These are phyloP conservation scores for Naso thynnoides DNA, from an alignment of 2,797 vertebrate genomes.

Conservation along the genomic window DNA sequence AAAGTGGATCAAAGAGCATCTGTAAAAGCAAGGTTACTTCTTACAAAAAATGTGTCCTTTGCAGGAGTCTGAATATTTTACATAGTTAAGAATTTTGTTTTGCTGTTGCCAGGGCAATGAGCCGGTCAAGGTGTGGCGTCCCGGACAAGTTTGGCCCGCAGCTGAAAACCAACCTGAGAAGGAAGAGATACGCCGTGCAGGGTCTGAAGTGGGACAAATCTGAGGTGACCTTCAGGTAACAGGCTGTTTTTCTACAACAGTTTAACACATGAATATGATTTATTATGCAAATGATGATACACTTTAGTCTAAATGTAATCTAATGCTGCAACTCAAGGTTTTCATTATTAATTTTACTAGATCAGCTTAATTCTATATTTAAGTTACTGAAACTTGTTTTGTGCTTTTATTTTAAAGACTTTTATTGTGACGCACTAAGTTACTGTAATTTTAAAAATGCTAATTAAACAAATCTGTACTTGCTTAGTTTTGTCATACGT, in stretches of 20 bases:
- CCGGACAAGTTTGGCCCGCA: constrained; percentile 92
- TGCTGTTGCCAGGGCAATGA: constrained; percentile 88
- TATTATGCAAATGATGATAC: neutral
- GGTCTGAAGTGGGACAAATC: constrained; percentile 92
- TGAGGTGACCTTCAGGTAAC: constrained; percentile 92
- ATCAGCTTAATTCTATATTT: no score
- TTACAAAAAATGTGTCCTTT: neutral
- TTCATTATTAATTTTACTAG: neutral
- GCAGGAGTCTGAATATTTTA: constrained; percentile 1
- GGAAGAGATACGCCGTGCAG: constrained; percentile 92
- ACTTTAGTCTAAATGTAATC: neutral
- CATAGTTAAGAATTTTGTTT: neutral
- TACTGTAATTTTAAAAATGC: neutral
- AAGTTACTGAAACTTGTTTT: no score
- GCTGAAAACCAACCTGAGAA: constrained; percentile 92
- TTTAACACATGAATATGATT: neutral
- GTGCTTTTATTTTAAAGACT: neutral
- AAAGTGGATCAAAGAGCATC: no score
- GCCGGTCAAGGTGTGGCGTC: constrained; percentile 91
- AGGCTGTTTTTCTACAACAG: neutral
- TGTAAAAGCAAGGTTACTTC: neutral
- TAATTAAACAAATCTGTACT: neutral
- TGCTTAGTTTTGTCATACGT: neutral
- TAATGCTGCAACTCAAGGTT: neutral
- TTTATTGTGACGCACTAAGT: constrained; percentile 5